Evolutionary conservation across 2,888 invertebrate genomes (phyloP).

Genomic region (Sminthurinus aureus): DNA sequence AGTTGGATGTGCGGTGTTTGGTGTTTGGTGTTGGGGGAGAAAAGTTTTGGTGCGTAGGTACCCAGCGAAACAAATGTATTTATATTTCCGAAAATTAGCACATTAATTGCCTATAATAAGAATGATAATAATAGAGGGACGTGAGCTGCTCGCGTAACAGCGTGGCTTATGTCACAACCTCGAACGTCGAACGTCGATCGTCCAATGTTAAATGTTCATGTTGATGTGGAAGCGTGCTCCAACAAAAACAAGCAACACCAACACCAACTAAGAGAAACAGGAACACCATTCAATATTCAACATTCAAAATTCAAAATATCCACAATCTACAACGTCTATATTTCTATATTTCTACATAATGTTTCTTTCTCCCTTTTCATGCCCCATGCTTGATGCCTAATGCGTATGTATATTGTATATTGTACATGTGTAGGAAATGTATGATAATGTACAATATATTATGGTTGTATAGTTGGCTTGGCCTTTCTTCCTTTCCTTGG

Average conservation of each 20-base stretch:
- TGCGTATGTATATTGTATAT: not conserved
- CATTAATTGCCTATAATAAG: slow-evolving; percentile 15
- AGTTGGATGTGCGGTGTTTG: not conserved
- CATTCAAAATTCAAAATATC: too few relatives aligned
- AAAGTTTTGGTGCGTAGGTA: not conserved
- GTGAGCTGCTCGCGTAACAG: not conserved
- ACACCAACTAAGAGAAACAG: not conserved
- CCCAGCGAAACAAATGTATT: not conserved
- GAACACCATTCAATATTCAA: not conserved
- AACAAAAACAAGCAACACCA: not conserved
- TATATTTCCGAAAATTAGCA: slow-evolving; percentile 15
- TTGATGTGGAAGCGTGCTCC: not conserved
- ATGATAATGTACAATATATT: too few relatives aligned
- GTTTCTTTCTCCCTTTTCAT: too few relatives aligned
- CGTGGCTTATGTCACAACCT: not conserved
- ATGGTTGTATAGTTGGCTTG: not conserved
- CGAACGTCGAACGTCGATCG: not conserved
- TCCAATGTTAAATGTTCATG: not conserved
- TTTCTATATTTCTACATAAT: not conserved
- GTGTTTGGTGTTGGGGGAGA: not conserved
- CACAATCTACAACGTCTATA: not conserved
- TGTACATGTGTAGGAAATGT: not conserved
- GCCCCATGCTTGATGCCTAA: not conserved
- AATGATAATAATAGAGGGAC: slow-evolving; percentile 16
- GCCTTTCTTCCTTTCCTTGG: not conserved